Conservation (phyloP, 2,888 invertebrate genomes). For the Alsophila aescularia region DNA sequence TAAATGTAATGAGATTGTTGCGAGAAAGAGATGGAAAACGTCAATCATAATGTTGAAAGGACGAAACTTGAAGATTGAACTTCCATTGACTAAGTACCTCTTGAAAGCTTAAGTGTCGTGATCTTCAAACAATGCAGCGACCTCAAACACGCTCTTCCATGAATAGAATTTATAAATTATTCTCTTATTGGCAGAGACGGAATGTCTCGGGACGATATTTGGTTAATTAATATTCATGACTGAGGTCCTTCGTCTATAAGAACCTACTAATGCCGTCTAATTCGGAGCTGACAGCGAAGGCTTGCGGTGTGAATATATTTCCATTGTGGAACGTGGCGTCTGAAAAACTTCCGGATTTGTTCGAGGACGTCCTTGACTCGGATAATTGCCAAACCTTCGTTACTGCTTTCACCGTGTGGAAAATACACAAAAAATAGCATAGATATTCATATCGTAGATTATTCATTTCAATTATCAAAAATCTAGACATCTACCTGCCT, state of each 20-base stretch:
- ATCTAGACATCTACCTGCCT: too few species aligned
- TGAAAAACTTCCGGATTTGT: constrained; percentile 11
- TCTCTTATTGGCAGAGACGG: constrained; percentile 50
- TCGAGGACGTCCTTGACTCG: neutral
- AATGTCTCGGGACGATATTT: constrained; percentile 51
- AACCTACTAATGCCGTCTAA: constrained; percentile 38
- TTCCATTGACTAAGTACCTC: constrained; percentile 8
- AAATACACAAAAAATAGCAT: too few species aligned
- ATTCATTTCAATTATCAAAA: too few species aligned
- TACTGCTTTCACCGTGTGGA: neutral
- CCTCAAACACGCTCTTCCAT: constrained; percentile 31
- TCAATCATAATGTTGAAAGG: constrained; percentile 1
- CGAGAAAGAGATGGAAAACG: constrained; percentile 31
- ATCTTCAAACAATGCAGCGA: constrained; percentile 20
- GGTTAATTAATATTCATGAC: constrained; percentile 60
- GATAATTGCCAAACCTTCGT: neutral
- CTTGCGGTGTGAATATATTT: constrained; percentile 33
- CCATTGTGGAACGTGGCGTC: constrained; percentile 1
- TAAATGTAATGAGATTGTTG: constrained; percentile 38
- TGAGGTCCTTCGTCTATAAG: constrained; percentile 42
- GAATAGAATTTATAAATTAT: constrained; percentile 52
- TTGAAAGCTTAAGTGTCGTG: constrained; percentile 15
- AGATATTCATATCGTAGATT: too few species aligned
- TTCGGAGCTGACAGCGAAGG: constrained; percentile 32
- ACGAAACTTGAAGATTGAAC: constrained; percentile 6